A percentile compares a stretch with the other conserved stretches of the same genome.
Conservation (phyloP, 2,797 vertebrate species). For the Lophius americanus region DNA sequence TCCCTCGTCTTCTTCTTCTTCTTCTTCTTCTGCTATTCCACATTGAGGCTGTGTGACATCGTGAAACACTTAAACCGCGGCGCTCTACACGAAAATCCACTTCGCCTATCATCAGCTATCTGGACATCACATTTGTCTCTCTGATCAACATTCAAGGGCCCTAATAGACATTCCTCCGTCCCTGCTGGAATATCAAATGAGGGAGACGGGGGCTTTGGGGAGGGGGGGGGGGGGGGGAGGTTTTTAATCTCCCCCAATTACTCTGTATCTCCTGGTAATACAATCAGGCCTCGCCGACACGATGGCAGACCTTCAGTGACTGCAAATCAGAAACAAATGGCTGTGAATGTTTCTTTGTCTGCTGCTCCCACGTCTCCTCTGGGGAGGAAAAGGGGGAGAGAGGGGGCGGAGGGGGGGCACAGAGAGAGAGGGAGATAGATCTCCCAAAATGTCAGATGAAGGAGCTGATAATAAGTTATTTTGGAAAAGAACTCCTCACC, state of each 20-base stretch:
- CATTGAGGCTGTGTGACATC: conserved; percentile 43
- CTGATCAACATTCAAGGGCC: conserved; percentile 63
- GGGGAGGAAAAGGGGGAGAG: conserved; percentile 16
- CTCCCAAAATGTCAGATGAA: conserved; percentile 61
- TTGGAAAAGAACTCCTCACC: conserved; percentile 57
- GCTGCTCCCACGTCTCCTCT: conserved; percentile 20
- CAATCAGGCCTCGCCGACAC: conserved; percentile 56
- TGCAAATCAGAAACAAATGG: conserved; percentile 75
- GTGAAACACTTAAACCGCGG: conserved; percentile 53
- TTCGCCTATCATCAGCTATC: conserved; percentile 65
- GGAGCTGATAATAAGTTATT: conserved; percentile 62
- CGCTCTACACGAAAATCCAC: conserved; percentile 44
- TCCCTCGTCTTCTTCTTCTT: not conserved
- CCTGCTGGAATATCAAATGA: conserved; percentile 66
- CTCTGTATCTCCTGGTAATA: conserved; percentile 69
- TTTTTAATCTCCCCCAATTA: conserved; percentile 71
- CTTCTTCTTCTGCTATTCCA: conserved; percentile 1
- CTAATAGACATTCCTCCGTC: conserved; percentile 67
- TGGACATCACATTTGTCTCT: conserved; percentile 68
- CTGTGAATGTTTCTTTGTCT: conserved; percentile 43
- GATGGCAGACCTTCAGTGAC: conserved; percentile 55
- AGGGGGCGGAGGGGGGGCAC: conserved; percentile 14
- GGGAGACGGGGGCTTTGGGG: conserved; percentile 26
- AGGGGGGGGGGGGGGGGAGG: not conserved
- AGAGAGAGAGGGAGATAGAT: conserved; percentile 19